Percentiles rank a stretch among this genome's conserved stretches.
Evolutionary conservation across 2,888 invertebrate species (phyloP).

Genomic region (Schizotus pectinicornis): DNA sequence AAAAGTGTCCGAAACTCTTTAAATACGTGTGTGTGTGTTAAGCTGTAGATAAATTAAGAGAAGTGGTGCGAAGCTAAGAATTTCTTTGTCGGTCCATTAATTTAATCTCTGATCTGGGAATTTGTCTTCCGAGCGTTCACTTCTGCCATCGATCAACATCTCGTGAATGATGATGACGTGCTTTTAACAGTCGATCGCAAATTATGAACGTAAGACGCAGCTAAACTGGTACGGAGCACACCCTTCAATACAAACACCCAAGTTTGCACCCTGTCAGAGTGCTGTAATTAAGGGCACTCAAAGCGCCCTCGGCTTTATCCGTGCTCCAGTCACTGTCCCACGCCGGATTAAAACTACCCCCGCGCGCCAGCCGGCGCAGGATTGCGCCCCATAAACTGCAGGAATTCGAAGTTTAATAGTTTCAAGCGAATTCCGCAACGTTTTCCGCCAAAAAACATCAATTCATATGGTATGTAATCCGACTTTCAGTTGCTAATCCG

Average conservation of each 20-base stretch:
- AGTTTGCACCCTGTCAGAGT: conserved; percentile 48
- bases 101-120: background rate
- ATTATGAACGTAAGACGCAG: conserved; percentile 26
- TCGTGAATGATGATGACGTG: too few species aligned
- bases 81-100: conserved; percentile 2
- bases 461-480: too few species aligned
- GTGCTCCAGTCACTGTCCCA: conserved; percentile 47
- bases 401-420: conserved; percentile 42
- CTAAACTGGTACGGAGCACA: conserved; percentile 17
- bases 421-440: conserved; percentile 13
- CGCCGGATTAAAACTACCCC: conserved; percentile 54
- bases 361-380: conserved; percentile 16
- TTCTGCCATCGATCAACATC: too few species aligned
- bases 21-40: too few species aligned
- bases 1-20: too few species aligned
- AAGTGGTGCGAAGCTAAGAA: background rate
- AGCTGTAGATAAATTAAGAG: too few species aligned
- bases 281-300: conserved; percentile 60
- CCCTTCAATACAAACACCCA: conserved; percentile 45
- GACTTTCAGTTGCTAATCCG: background rate
- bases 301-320: conserved; percentile 44
- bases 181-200: background rate
- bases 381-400: conserved; percentile 34
- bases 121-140: too few species aligned
- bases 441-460: too few species aligned